phyloP scores from a whole-genome alignment of 1,140 invertebrate genomes.

The Drosophila tani region DNA sequence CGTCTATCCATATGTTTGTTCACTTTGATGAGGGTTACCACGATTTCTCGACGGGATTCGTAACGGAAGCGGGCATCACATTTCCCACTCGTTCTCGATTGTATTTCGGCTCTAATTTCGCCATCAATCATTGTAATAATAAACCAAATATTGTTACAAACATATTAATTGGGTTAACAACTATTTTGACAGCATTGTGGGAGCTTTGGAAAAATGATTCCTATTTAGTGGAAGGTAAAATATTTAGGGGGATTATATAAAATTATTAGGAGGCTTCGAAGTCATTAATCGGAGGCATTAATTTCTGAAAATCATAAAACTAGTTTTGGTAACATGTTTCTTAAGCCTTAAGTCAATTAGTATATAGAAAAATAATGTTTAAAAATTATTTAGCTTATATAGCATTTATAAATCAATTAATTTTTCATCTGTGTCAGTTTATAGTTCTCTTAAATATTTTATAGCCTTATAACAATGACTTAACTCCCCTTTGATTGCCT shows the following conservation, averaged over 20 bases:
- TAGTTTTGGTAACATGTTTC: no score
- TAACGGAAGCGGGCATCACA: constrained; percentile 44
- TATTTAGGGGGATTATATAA: no score
- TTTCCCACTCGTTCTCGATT: constrained; percentile 29
- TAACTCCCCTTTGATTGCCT: not conserved
- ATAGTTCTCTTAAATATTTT: not conserved
- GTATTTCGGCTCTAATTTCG: constrained; percentile 1
- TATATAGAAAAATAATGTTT: no score
- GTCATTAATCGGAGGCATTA: no score
- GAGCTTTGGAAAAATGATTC: not conserved
- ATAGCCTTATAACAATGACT: not conserved
- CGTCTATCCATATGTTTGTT: constrained; percentile 28
- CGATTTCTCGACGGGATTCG: constrained; percentile 13
- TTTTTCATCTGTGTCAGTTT: not conserved
- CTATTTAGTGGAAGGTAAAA: no score
- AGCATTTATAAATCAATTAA: not conserved
- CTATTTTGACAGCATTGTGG: not conserved
- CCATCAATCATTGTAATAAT: constrained; percentile 24
- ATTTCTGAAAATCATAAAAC: no score
- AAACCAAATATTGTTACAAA: constrained; percentile 2
- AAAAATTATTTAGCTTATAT: no score
- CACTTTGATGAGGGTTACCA: constrained; percentile 27
- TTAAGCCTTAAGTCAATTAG: no score
- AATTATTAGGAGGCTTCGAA: no score
- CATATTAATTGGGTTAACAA: constrained; percentile 18